Evolutionary conservation across 2,888 invertebrate species (phyloP).

Genomic region (Sarcophaga carnaria): DNA sequence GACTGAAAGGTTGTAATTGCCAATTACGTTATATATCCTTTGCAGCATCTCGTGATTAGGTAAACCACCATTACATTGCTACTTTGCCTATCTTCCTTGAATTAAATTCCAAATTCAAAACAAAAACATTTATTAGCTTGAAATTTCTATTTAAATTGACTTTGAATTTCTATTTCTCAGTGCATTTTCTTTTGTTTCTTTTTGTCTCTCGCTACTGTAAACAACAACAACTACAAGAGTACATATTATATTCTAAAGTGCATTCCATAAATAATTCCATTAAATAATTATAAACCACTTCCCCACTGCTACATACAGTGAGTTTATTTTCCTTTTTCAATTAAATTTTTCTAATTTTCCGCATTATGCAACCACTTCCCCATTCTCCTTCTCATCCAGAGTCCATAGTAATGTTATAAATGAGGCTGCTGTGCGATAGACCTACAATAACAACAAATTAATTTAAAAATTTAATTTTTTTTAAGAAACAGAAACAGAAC

Average conservation of each 20-base stretch:
- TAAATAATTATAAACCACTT: neutral
- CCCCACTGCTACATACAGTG: too few species aligned
- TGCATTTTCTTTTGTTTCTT: neutral
- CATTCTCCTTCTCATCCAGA: conserved; percentile 36
- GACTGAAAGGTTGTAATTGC: too few species aligned
- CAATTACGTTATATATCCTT: too few species aligned
- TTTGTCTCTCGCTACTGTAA: too few species aligned
- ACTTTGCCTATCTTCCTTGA: too few species aligned
- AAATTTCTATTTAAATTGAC: too few species aligned
- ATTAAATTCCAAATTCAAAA: too few species aligned
- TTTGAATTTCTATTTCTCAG: neutral
- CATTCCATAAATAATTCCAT: neutral
- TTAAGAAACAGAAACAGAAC: neutral
- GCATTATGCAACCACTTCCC: neutral
- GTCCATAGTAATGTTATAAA: conserved; percentile 42
- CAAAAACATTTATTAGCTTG: too few species aligned
- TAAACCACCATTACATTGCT: too few species aligned
- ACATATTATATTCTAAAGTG: neutral
- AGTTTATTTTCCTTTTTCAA: neutral
- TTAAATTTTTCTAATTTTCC: neutral
- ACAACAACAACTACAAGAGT: neutral
- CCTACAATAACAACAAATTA: neutral
- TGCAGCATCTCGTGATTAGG: too few species aligned
- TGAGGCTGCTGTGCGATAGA: conserved; percentile 59
- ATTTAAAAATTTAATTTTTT: neutral